Evolutionary conservation across 2,888 invertebrate genomes (phyloP), one percentile per base, ranked within the genome.

Genomic region (Drosophila multiciliata): DNA sequence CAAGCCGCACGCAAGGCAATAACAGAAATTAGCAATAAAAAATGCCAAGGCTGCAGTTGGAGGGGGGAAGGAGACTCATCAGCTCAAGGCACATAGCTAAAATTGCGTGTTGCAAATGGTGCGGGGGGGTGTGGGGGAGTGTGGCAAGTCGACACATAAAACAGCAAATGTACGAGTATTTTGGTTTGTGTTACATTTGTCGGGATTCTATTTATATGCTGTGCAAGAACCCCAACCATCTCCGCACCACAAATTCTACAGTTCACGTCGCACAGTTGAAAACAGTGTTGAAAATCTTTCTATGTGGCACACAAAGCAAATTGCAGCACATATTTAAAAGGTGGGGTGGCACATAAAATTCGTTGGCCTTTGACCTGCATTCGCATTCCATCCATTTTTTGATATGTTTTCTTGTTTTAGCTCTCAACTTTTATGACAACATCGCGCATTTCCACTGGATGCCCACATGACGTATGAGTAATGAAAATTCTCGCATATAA

Each of bases 11-110:
- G 57, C 69, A 75, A 61, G 62, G 79, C 89, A 89, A 87, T 87
- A 87, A 80, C 80, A 80, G 82, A 89, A 87, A 87, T 87, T 89
- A 89, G 85, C 82, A 76, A 87, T 87, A 87, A 89, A 87, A 84
- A 75, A 52, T 59, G 73, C 71, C 74, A 77, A 85, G 67, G 68
- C 74, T 40, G 61, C n/a, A 42, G 73, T 66, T 5, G 29, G 29
- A 6, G 66, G 57, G 60, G 38, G 20, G 36, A 4, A 23, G 29
- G 58, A 32, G 49, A 38, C 72, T 66, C 75, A 63, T 66, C 76
- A 72, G 32, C 29, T 71, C 32, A 45, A 45, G 15, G 29, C 53
- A 66, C 32, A 57, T 20, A 33, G 70, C 65, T 63, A 66, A 71
- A 81, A 81, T 76, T 73, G 81, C 75, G 80, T 80, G 42, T 15